These are phyloP conservation scores for Acipenser transmontanus DNA, from an alignment of 2,797 vertebrate genomes.

Conservation along the genomic window DNA sequence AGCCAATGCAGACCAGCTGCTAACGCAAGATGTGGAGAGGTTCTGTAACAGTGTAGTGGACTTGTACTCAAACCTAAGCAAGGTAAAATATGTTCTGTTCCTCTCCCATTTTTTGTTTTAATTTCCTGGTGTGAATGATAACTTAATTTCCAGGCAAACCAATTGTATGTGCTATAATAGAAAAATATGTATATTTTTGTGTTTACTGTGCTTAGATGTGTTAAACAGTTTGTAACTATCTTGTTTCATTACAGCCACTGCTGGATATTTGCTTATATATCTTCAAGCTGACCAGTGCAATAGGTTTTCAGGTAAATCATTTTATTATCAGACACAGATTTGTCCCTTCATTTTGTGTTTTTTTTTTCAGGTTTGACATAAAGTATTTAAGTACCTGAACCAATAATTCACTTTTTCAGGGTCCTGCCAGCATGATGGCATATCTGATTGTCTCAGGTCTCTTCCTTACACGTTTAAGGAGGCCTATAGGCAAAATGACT, in stretches of 20 bases:
- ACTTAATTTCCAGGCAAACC: neutral
- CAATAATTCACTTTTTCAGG: slow-evolving; percentile 50
- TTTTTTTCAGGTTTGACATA: neutral
- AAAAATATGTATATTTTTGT: neutral
- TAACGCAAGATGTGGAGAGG: slow-evolving; percentile 95
- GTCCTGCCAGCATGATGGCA: slow-evolving; percentile 86
- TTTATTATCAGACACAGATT: neutral
- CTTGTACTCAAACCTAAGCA: slow-evolving; percentile 96
- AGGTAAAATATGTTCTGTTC: slow-evolving; percentile 54
- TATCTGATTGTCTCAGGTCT: slow-evolving; percentile 92
- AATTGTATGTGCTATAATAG: neutral
- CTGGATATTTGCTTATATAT: slow-evolving; percentile 93
- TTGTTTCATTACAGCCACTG: slow-evolving; percentile 73
- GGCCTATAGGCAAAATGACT: slow-evolving; percentile 97
- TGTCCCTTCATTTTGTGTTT: neutral
- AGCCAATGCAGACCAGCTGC: slow-evolving; percentile 90
- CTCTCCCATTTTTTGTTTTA: neutral
- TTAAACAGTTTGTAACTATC: slow-evolving; percentile 17
- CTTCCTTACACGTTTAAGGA: slow-evolving; percentile 83
- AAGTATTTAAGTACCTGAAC: neutral
- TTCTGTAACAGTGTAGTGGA: slow-evolving; percentile 98
- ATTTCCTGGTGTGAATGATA: neutral
- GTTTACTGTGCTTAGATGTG: slow-evolving; percentile 5
- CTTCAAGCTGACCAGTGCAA: slow-evolving; percentile 90
- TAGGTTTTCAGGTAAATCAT: slow-evolving; percentile 83